Evolutionary conservation across 2,888 invertebrate genomes (phyloP), one percentile per base, ranked within the genome.

Genomic region (Poecilus cupreus): DNA sequence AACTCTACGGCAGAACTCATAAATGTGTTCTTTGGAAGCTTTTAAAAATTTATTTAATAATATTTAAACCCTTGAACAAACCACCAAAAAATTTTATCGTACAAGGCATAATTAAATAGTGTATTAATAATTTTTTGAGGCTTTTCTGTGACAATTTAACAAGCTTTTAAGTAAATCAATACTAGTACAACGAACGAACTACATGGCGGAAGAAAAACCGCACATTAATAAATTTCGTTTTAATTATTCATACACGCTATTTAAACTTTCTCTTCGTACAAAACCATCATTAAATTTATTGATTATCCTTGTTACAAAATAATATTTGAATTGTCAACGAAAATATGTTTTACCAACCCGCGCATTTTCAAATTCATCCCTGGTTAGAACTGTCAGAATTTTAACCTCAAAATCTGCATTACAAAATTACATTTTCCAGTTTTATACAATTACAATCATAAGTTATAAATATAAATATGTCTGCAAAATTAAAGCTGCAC

Each of bases 401-500:
- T 11, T 79, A 79, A 79, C 79, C 79, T 79, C 79, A 68, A 46
- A 49, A 20, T 24, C 70, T n/a, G n/a, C n/a, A 39, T n/a, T 10
- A 16, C 13, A 54, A 1, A 18, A 20, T 20, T 60, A 2, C n/a
- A 20, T 11, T 22, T 60, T 60, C 10, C 3, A 20, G n/a, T 18
- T 10, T 43, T 8, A 18, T 70, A 20, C 16, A 70, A 39, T 20
- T 46, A 39, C 22, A 77, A 32, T 60, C 11, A 32, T 22, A 49
- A 26, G 26, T 60, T 81, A 51, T 16, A 49, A 64, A 68, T 13
- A 78, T 68, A 72, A 84, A 8, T 79, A 89, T 89, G 89, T 87
- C 88, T 10, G 86, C 87, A 75, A 89, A 89, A 86, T 84, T 89
- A 78, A 89, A 89, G 86, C 83, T 89, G 46, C 88, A 89, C 83